Evolutionary conservation across 2,797 vertebrate genomes (phyloP).

Genomic region (Telmatherina bonti): DNA sequence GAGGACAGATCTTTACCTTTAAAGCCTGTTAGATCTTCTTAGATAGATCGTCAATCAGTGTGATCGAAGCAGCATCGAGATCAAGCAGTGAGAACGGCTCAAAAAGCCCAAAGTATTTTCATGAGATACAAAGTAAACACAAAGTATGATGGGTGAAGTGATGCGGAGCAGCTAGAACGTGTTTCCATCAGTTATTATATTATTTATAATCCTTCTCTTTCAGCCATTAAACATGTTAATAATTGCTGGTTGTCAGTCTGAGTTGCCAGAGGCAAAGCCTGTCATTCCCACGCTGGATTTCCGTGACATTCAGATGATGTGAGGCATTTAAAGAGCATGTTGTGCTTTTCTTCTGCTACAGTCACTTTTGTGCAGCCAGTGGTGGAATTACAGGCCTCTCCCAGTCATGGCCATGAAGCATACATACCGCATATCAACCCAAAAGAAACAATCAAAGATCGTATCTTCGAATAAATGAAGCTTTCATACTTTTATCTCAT

Average conservation of each 20-base stretch:
- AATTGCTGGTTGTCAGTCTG: not conserved
- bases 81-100: constrained; percentile 39
- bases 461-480: not conserved
- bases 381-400: not conserved
- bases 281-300: not conserved
- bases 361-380: not conserved
- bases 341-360: not conserved
- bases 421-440: not conserved
- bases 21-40: constrained; percentile 34
- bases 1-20: constrained; percentile 30
- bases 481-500: not conserved
- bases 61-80: constrained; percentile 34
- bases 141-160: not conserved
- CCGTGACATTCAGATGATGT: not conserved
- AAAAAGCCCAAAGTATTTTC: constrained; percentile 17
- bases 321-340: not conserved
- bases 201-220: not conserved
- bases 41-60: constrained; percentile 23
- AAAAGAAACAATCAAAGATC: not conserved
- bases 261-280: not conserved
- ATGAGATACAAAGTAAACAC: not conserved
- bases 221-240: not conserved
- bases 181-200: not conserved
- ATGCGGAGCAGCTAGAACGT: not conserved
- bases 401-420: not conserved